phyloP scores from a whole-genome alignment of 2,797 vertebrate genomes.

The Malacoraja senta region DNA sequence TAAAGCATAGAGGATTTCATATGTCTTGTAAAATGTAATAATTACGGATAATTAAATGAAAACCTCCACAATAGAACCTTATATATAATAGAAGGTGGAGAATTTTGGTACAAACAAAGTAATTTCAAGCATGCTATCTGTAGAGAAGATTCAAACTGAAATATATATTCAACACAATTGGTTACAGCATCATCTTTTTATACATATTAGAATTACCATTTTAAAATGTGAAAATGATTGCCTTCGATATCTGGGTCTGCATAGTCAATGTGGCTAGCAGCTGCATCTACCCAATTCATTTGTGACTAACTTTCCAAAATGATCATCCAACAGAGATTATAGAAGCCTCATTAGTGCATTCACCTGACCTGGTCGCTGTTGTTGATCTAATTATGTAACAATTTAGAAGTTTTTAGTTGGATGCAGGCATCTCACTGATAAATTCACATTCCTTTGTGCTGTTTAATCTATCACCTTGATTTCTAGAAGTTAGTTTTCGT shows the following conservation, averaged over 20 bases:
- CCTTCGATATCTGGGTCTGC: neutral
- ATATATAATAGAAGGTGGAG: neutral
- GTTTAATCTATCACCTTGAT: too few species aligned
- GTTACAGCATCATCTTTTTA: neutral
- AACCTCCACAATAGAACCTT: neutral
- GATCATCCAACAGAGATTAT: neutral
- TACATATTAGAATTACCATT: neutral
- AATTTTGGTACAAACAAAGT: neutral
- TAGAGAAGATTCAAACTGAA: neutral
- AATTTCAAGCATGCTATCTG: neutral
- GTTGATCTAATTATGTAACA: neutral
- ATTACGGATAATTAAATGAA: neutral
- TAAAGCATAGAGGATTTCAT: neutral
- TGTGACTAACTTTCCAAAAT: neutral
- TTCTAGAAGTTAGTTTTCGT: too few species aligned
- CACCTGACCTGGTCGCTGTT: neutral
- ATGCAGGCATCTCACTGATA: too few species aligned
- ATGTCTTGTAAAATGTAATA: neutral
- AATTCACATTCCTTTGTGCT: too few species aligned
- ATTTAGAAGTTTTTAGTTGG: too few species aligned
- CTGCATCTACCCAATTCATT: neutral
- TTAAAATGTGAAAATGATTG: neutral
- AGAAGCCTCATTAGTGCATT: neutral
- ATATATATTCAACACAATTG: neutral
- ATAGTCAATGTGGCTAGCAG: neutral